Conservation (phyloP, 1,140 invertebrate genomes). For the Polypedilum vanderplanki region DNA sequence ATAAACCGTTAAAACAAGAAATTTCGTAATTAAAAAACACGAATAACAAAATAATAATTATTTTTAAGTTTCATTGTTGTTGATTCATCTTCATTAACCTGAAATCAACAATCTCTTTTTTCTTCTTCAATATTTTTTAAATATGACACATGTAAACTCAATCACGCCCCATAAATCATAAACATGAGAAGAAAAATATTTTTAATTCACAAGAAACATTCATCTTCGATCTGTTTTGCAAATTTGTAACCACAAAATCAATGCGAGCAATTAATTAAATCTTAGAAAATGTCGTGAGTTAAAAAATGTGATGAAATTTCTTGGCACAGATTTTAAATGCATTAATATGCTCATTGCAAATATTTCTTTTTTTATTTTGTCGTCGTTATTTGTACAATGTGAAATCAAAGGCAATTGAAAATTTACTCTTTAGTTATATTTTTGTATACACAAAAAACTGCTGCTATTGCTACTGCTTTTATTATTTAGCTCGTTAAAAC, state of each 20-base stretch:
- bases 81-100: not conserved
- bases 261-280: slow-evolving; percentile 3
- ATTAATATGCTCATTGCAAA: slow-evolving; percentile 7
- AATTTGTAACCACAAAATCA: slow-evolving; percentile 19
- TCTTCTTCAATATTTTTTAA: no score
- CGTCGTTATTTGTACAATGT: not conserved
- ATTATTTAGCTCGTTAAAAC: not conserved
- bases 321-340: not conserved
- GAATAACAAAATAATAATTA: no score
- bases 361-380: not conserved
- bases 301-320: slow-evolving; percentile 4
- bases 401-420: not conserved
- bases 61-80: no score
- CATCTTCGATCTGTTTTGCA: no score
- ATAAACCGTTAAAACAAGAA: no score
- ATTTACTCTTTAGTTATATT: not conserved
- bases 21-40: no score
- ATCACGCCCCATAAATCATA: no score
- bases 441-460: slow-evolving; percentile 27
- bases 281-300: not conserved
- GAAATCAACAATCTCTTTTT: not conserved
- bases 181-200: no score
- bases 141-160: no score
- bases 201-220: no score
- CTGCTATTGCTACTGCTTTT: not conserved